Evolutionary conservation across 1,140 invertebrate genomes (phyloP), one percentile per base, ranked within the genome.

Genomic region (Samia ricini): DNA sequence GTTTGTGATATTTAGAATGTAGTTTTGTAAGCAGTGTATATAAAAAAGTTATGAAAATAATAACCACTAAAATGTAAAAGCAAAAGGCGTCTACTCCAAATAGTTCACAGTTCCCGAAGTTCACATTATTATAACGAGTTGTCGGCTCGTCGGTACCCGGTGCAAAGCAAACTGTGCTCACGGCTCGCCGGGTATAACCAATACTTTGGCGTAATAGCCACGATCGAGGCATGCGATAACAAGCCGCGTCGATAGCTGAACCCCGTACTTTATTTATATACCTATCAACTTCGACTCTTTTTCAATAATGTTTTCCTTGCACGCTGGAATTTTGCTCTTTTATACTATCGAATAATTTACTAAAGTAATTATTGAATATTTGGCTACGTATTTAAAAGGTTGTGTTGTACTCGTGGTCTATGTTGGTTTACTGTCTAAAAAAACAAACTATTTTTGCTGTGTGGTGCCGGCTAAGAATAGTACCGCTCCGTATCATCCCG

Each of bases 81-180:
- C 33, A 42, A 42, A 42, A 18, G 52, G 26, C 20, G 54, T 8
- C 79, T 56, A 72, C 84, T 88, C 87, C 69, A 76, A 72, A 77
- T 84, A 81, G 74, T 79, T 72, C 77, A 69, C 75, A 82, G 78
- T 83, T 83, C 84, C 77, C 78, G 77, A 88, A 86, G 84, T 90
- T 90, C 87, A 88, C 87, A 88, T 90, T 90, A 90, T 90, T 88
- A 90, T 90, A 90, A 90, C 85, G 82, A 90, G 85, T 76, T 54
- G 74, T 79, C 79, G 82, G 80, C 84, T 68, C 68, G 78, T 60
- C 76, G 83, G 76, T 64, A n/a, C n/a, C 52, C 66, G 60, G 70
- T 82, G 85, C 87, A 90, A 82, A 84, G 84, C 78, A 88, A 90
- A 90, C 75, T 90, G 84, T 83, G 83, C 84, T 81, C 81, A 88